Conservation (phyloP, 2,888 invertebrate species). For the Phengaris alcon region DNA sequence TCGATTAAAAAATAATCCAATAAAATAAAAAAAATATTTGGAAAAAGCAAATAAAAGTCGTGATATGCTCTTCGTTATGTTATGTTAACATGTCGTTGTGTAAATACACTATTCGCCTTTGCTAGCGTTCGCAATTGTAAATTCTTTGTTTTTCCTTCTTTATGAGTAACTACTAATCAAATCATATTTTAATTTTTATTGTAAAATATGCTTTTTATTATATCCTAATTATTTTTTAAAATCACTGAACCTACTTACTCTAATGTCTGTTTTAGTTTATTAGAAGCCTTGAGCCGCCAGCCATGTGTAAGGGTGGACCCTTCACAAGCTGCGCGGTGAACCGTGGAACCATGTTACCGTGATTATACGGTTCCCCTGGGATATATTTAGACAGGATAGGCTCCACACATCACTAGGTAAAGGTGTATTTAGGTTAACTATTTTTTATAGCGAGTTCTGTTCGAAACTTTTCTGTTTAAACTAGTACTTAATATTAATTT, state of each 20-base stretch:
- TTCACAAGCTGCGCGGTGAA: conserved; percentile 24
- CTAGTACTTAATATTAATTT: no score
- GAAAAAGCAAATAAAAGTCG: no score
- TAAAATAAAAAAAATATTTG: no score
- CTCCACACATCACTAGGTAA: background rate
- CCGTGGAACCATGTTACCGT: background rate
- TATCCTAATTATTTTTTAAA: background rate
- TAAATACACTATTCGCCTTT: no score
- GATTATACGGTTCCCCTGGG: background rate
- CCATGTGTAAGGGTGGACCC: conserved; percentile 13
- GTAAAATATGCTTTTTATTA: background rate
- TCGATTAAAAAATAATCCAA: no score
- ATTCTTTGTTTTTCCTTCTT: no score
- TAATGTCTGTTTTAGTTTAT: conserved; percentile 9
- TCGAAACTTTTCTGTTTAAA: no score
- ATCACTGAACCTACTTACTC: background rate
- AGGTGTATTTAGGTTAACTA: background rate
- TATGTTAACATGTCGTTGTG: no score
- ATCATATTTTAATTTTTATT: background rate
- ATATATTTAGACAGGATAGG: conserved; percentile 1
- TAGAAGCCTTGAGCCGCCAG: conserved; percentile 6
- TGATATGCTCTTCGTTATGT: no score
- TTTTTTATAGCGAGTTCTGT: no score
- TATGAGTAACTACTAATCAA: no score
- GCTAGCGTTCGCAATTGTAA: no score